Evolutionary conservation across 2,113 vertebrate genomes (phyloP), one percentile per base, ranked within the genome.

Genomic region (Xiphorhynchus elegans): DNA sequence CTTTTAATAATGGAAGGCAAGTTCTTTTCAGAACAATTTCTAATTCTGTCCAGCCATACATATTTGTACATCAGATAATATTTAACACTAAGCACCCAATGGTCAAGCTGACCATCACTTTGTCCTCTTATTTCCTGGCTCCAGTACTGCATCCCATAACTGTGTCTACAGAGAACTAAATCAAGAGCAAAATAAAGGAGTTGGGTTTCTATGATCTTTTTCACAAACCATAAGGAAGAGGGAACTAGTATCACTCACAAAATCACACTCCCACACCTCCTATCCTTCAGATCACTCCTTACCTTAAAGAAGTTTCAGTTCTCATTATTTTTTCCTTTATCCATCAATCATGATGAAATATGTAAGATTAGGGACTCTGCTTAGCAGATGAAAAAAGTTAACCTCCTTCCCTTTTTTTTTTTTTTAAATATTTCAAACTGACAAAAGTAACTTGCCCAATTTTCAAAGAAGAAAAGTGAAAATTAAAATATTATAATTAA

Each of bases 241-340:
- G 24, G 33, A 93, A 89, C 53, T 66, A 79, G 5, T 69, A 77
- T 7, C 31, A 83, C n/a, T 74, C 77, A 70, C 0, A 2, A 46
- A 95, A 74, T 55, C 68, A 53, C 21, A 77, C 7, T 72, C 24
- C 50, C 40, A 64, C 42, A 67, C 39, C 11, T 66, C 44, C 60
- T 50, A 15, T 67, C 29, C 62, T 81, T 89, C 80, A 70, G 25
- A 87, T 77, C 68, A 78, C 21, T 20, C 35, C 60, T 89, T 84
- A 86, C 76, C 83, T 94, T 90, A 44, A 74, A 87, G 50, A 84
- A 89, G 55, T 59, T 84, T 66, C 25, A 95, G 62, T 59, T 86
- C 33, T 76, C 23, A 35, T 31, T 89, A 37, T 63, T 47, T 89
- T 70, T 91, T 67, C 44, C 52, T 88, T 60, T 90, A 86, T 70